Evolutionary conservation across 2,797 vertebrate genomes (phyloP), one percentile per base, ranked within the genome.

Genomic region (Fundulus diaphanus): DNA sequence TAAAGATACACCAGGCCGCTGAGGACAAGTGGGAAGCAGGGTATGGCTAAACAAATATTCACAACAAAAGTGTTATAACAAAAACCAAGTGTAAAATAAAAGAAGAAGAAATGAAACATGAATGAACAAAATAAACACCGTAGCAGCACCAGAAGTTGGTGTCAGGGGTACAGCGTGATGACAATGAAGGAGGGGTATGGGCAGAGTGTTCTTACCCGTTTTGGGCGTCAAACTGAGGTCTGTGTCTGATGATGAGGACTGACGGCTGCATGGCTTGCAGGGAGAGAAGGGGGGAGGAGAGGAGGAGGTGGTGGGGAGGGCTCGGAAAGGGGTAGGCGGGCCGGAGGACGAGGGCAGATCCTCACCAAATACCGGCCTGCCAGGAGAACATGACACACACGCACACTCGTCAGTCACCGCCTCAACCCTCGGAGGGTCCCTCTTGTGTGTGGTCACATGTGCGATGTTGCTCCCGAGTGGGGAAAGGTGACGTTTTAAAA

Each of bases 281-380:
- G 92, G 92, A 89, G 87, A 91, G 83, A 92, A 95, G 95, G 97
- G 94, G 97, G 98, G 96, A 98, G 96, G 97, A 97, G 98, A 95
- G 97, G 98, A 96, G 95, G 98, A 95, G 96, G 97, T 97, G 96
- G 97, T 97, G 95, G 97, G 97, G 93, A 98, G 98, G 94, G 96
- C 97, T 99, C 97, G 98, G 97, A 99, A 97, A 97, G 98, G 98
- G 96, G 97, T 99, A 89, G 98, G 97, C 92, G 98, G 98, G 97
- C 97, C 98, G 92, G 97, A 98, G 96, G 97, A 98, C 91, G 94
- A 96, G 91, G 97, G 96, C 94, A 97, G 96, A 93, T 99, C 98
- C 96, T 99, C 98, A 96, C 93, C 97, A 97, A 99, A 99, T 95
- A 96, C 96, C 93, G 95, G 96, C 97, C 98, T 99, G 98, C 96